phyloP scores from a whole-genome alignment of 1,140 invertebrate genomes.

The Plodia interpunctella region DNA sequence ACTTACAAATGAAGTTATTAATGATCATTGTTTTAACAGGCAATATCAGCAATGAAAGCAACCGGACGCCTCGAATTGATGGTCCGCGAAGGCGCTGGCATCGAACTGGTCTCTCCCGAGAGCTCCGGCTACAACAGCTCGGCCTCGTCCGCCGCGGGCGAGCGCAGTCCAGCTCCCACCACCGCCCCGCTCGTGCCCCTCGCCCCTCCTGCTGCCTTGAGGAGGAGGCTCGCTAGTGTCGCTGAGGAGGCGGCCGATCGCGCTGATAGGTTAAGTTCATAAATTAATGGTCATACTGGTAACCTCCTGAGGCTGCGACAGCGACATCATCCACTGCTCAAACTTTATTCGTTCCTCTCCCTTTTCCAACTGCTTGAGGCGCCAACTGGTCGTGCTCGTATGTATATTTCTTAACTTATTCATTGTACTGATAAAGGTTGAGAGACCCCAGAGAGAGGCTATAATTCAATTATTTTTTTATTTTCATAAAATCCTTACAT shows the following conservation, averaged over 20 bases:
- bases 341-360: no score
- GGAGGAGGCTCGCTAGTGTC: constrained; percentile 82
- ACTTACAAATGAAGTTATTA: no score
- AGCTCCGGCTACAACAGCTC: constrained; percentile 89
- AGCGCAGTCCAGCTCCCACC: constrained; percentile 79
- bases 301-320: no score
- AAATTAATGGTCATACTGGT: not conserved
- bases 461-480: no score
- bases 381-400: no score
- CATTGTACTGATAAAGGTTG: no score
- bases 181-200: constrained; percentile 77
- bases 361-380: no score
- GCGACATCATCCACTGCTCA: no score
- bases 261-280: constrained; percentile 67
- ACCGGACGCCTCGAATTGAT: constrained; percentile 84
- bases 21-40: constrained; percentile 43
- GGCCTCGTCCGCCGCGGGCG: constrained; percentile 85
- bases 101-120: constrained; percentile 86
- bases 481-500: no score
- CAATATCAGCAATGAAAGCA: constrained; percentile 87
- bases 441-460: no score
- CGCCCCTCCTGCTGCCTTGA: constrained; percentile 67
- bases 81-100: constrained; percentile 84
- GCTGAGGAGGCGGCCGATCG: constrained; percentile 79
- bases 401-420: no score